phyloP scores from a whole-genome alignment of 92 coral and sea anemone species.

The Montipora capitata region DNA sequence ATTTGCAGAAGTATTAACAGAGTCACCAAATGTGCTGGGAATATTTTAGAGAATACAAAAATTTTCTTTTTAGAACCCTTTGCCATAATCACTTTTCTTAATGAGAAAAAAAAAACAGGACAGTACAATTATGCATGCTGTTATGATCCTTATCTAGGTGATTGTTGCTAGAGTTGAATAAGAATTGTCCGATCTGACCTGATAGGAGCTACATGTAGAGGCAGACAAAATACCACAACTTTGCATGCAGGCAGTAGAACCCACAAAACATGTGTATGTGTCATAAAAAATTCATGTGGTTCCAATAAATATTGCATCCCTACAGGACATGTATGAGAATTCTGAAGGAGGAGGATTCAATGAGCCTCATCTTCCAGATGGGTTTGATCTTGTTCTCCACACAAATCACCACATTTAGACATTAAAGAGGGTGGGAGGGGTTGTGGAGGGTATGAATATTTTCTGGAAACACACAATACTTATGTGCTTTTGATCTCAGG shows the following conservation, averaged over 20 bases:
- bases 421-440: not conserved
- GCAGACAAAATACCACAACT: too few relatives aligned
- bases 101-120: too few relatives aligned
- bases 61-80: constrained; percentile 1
- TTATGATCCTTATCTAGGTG: too few relatives aligned
- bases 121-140: too few relatives aligned
- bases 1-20: not conserved
- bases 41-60: not conserved
- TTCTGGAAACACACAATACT: not conserved
- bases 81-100: constrained; percentile 10
- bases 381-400: not conserved
- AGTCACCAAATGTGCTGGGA: not conserved
- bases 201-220: too few relatives aligned
- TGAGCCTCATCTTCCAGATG: not conserved
- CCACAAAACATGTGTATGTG: too few relatives aligned
- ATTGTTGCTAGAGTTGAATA: too few relatives aligned
- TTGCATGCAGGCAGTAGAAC: too few relatives aligned
- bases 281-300: too few relatives aligned
- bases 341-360: not conserved
- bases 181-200: too few relatives aligned
- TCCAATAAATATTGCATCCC: too few relatives aligned
- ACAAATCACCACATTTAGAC: not conserved
- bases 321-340: too few relatives aligned
- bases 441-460: not conserved
- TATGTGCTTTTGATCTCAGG: not conserved